Evolutionary conservation across 2,113 vertebrate species (phyloP).

Genomic region (Barnardius zonarius): DNA sequence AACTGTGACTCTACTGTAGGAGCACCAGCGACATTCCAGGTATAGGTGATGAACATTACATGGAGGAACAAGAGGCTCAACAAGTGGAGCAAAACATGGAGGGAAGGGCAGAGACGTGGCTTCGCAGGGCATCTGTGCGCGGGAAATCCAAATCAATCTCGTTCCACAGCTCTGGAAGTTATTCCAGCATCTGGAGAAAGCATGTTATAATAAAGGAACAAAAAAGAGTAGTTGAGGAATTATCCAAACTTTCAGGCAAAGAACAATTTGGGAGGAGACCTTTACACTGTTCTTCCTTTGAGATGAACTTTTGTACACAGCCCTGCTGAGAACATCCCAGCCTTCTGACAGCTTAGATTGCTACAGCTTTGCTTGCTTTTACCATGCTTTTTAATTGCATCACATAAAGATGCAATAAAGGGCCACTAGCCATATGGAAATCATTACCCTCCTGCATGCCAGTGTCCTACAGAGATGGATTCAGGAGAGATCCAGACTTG

Average conservation of each 20-base stretch:
- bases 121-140: accelerated
- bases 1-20: neutral
- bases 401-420: neutral
- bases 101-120: accelerated
- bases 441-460: neutral
- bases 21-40: neutral
- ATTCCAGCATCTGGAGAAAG: neutral
- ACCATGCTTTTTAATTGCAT: neutral
- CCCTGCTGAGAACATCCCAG: neutral
- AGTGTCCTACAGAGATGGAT: accelerated
- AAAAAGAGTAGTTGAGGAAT: neutral
- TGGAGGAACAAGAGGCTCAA: neutral
- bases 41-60: neutral
- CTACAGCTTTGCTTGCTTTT: neutral
- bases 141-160: neutral
- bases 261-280: neutral
- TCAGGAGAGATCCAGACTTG: too few species aligned
- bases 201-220: neutral
- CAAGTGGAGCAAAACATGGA: accelerated
- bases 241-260: neutral
- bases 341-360: neutral
- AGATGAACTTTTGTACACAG: neutral
- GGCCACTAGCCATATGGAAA: neutral
- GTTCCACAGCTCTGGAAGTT: neutral
- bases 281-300: neutral